phyloP scores from a whole-genome alignment of 2,888 invertebrate species.

The Resseliella maxima region DNA sequence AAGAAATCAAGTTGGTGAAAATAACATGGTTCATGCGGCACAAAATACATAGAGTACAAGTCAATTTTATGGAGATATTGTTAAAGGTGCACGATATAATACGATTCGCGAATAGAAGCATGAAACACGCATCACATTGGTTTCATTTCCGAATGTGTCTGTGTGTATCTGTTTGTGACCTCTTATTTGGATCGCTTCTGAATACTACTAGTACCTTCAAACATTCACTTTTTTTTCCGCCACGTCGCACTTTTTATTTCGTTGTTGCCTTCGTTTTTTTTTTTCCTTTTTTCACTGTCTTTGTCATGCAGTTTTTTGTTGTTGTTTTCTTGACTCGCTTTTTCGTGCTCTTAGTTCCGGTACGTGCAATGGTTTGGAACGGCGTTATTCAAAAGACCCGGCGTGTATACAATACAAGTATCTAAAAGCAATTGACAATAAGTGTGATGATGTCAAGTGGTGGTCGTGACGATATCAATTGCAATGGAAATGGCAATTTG shows the following conservation, averaged over 20 bases:
- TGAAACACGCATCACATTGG: constrained; percentile 15
- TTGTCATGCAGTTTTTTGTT: background rate
- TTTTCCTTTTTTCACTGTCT: background rate
- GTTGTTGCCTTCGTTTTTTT: background rate
- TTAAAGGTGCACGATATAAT: constrained; percentile 38
- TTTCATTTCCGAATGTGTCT: constrained; percentile 22
- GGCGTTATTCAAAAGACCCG: background rate
- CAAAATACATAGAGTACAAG: constrained; percentile 19
- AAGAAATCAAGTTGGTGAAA: background rate
- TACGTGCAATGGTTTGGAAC: constrained; percentile 40
- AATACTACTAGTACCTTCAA: no score
- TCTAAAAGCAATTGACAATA: constrained; percentile 37
- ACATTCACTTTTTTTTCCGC: no score
- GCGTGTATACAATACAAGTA: background rate
- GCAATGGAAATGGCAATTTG: constrained; percentile 17
- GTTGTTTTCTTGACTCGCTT: background rate
- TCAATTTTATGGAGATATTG: constrained; percentile 48
- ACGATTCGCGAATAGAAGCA: constrained; percentile 4
- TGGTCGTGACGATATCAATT: constrained; percentile 28
- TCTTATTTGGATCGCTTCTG: constrained; percentile 23
- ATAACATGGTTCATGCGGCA: constrained; percentile 28
- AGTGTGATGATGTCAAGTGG: constrained; percentile 10
- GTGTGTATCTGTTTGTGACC: no score
- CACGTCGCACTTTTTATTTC: background rate
- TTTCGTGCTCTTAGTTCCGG: background rate